Evolutionary conservation across 1,140 invertebrate genomes (phyloP).

Genomic region (Leguminivora glycinivorella): DNA sequence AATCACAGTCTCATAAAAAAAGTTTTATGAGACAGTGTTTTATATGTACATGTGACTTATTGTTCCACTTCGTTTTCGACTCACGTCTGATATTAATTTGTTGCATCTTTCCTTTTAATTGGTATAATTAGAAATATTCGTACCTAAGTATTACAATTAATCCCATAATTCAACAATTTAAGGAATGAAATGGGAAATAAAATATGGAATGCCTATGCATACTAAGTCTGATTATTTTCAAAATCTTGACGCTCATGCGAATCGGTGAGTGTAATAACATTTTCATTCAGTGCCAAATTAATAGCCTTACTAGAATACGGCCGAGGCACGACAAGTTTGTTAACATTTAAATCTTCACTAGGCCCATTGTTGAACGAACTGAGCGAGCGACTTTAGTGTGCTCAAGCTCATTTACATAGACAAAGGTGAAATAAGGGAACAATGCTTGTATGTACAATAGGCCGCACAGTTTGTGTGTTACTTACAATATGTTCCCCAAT

Average conservation of each 20-base stretch:
- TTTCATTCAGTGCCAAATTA: background rate
- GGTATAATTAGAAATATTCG: no score
- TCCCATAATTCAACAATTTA: no score
- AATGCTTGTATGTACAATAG: constrained; percentile 30
- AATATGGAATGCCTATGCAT: no score
- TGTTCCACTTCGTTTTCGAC: no score
- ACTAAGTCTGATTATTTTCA: no score
- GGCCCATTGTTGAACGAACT: constrained; percentile 28
- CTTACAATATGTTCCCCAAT: background rate
- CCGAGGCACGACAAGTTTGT: constrained; percentile 22
- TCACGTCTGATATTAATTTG: no score
- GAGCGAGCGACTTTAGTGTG: constrained; percentile 26
- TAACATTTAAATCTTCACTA: constrained; percentile 29
- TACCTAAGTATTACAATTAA: no score
- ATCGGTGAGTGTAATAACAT: background rate
- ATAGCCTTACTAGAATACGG: background rate
- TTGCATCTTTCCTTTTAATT: no score
- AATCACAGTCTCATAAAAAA: no score
- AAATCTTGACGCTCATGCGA: background rate
- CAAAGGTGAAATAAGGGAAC: constrained; percentile 44
- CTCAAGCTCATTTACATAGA: constrained; percentile 41
- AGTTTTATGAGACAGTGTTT: no score
- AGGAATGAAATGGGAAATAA: no score
- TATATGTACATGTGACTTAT: no score
- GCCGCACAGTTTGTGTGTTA: background rate